phyloP scores from a whole-genome alignment of 2,888 invertebrate genomes.

The Ametastegia equiseti region DNA sequence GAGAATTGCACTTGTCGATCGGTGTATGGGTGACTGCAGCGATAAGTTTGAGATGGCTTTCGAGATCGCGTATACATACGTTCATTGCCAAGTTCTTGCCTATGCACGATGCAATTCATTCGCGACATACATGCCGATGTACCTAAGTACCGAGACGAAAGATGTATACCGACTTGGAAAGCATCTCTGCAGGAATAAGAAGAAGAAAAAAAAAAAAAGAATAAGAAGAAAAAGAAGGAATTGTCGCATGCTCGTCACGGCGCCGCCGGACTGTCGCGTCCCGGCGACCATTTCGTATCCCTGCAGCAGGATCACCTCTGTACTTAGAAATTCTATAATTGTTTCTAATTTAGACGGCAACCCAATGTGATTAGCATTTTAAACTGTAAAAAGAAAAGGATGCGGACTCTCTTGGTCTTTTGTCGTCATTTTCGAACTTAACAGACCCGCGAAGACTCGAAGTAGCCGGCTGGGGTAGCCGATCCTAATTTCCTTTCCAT shows the following conservation, averaged over 20 bases:
- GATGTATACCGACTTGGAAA: neutral
- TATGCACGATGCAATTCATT: neutral
- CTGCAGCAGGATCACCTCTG: conserved; percentile 21
- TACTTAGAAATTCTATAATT: conserved; percentile 57
- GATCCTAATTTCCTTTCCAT: neutral
- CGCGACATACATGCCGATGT: too few relatives aligned
- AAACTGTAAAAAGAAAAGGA: neutral
- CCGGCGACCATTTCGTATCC: conserved; percentile 12
- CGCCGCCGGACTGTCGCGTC: conserved; percentile 45
- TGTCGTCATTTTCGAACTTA: neutral
- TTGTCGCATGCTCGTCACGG: conserved; percentile 46
- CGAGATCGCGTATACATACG: neutral
- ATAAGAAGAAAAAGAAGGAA: neutral
- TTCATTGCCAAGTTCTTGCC: neutral
- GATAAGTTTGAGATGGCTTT: conserved; percentile 13
- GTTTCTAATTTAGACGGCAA: conserved; percentile 53
- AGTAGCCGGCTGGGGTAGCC: neutral
- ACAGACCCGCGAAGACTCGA: neutral
- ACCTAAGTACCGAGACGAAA: too few relatives aligned
- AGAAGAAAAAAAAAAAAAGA: too few relatives aligned
- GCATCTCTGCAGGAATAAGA: too few relatives aligned
- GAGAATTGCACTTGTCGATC: conserved; percentile 6
- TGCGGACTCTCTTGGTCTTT: neutral
- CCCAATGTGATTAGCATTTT: conserved; percentile 14
- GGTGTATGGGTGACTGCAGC: neutral